Percentiles rank a stretch among this genome's conserved stretches.
phyloP scores from a whole-genome alignment of 2,113 vertebrate genomes.

The Siniperca knerii region DNA sequence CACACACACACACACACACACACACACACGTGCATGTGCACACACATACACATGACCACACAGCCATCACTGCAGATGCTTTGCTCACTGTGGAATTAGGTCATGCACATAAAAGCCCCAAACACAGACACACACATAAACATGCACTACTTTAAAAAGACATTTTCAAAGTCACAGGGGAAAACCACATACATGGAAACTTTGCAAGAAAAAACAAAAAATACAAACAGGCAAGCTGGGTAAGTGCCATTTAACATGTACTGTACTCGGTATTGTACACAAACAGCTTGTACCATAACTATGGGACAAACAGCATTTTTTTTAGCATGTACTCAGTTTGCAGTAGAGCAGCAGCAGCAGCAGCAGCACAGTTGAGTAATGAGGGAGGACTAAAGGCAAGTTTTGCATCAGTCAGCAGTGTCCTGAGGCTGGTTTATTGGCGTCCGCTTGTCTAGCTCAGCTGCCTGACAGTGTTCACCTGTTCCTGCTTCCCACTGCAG shows the following conservation, averaged over 20 bases:
- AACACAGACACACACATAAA: slow-evolving; percentile 62
- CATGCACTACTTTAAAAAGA: slow-evolving; percentile 52
- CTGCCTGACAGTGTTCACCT: slow-evolving; percentile 68
- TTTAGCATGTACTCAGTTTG: slow-evolving; percentile 34
- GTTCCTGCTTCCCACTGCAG: slow-evolving; percentile 49
- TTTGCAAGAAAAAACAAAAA: slow-evolving; percentile 19
- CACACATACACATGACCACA: slow-evolving; percentile 46
- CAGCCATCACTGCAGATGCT: slow-evolving; percentile 67
- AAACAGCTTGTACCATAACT: slow-evolving; percentile 12
- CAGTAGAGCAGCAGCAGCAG: background rate
- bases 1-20: slow-evolving; percentile 27
- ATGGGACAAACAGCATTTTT: background rate
- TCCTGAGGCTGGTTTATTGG: slow-evolving; percentile 59
- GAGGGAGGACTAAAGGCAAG: slow-evolving; percentile 54
- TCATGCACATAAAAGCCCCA: slow-evolving; percentile 72
- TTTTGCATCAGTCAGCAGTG: slow-evolving; percentile 69
- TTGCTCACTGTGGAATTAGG: slow-evolving; percentile 76
- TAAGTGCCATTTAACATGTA: slow-evolving; percentile 32
- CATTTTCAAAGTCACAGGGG: slow-evolving; percentile 54
- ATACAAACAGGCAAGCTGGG: background rate
- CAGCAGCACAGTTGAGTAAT: slow-evolving; percentile 35
- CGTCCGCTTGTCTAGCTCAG: slow-evolving; percentile 39
- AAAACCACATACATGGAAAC: slow-evolving; percentile 49
- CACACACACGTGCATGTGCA: background rate
- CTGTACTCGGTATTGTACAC: slow-evolving; percentile 21